A percentile compares a stretch with the other conserved stretches of the same genome.
These are phyloP conservation scores for Hylia prasina DNA, from an alignment of 2,113 vertebrate genomes.

Conservation along the genomic window DNA sequence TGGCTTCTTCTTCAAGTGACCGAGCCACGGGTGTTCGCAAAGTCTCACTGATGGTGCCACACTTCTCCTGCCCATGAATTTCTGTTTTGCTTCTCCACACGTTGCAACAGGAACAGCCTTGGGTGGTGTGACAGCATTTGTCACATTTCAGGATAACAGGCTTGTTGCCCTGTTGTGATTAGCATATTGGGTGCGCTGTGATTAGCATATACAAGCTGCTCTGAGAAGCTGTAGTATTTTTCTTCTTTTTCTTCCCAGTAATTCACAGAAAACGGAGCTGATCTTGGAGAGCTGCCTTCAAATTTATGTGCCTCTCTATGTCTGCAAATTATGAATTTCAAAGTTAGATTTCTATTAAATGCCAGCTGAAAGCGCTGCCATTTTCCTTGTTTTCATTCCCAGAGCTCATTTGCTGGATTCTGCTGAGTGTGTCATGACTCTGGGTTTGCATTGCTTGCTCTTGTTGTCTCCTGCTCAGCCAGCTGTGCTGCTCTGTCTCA, in stretches of 20 bases:
- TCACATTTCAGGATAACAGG: not conserved
- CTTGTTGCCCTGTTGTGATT: not conserved
- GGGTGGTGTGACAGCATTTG: not conserved
- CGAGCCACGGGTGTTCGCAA: not conserved
- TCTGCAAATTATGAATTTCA: not conserved
- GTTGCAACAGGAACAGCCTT: not conserved
- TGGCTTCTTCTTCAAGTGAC: conserved; percentile 87
- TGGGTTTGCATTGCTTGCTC: not conserved
- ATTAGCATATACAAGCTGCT: not conserved
- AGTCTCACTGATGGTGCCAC: not conserved
- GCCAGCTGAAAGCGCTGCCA: not conserved
- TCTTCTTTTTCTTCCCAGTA: not conserved
- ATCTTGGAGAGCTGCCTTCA: not conserved
- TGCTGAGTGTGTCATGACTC: not conserved
- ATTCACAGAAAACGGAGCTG: not conserved
- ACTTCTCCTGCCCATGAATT: not conserved
- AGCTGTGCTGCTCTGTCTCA: not conserved
- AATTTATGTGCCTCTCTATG: not conserved
- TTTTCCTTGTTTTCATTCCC: not conserved
- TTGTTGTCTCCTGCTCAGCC: not conserved
- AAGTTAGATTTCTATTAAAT: conserved; percentile 14
- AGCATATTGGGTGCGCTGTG: not conserved
- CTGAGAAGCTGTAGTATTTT: not conserved
- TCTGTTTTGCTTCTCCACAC: not conserved
- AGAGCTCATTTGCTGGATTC: not conserved